A percentile compares a stretch with the other conserved stretches of the same genome.
These are phyloP conservation scores for Arbacia lixula DNA, from an alignment of 53 echinoderm and acorn worm genomes.

Conservation along the genomic window DNA sequence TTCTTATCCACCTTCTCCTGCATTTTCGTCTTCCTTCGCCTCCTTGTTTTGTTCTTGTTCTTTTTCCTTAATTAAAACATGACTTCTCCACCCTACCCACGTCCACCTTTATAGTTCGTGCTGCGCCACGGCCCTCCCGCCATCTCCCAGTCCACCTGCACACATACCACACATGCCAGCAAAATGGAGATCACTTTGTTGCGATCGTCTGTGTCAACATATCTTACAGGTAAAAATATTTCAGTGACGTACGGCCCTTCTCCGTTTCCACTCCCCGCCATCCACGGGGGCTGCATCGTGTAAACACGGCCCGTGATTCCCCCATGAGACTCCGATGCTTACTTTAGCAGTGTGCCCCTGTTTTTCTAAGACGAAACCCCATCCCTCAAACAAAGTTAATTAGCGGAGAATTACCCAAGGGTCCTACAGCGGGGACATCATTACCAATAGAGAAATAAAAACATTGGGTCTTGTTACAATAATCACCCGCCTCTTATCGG, in stretches of 20 bases:
- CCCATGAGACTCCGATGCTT: too few relatives aligned
- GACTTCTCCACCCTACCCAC: background rate
- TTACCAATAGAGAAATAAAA: slow-evolving; percentile 50
- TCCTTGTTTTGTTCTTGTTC: background rate
- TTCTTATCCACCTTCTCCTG: background rate
- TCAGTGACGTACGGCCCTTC: too few relatives aligned
- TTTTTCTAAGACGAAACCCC: slow-evolving; percentile 30
- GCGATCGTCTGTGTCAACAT: too few relatives aligned
- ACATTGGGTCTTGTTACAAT: slow-evolving; percentile 48
- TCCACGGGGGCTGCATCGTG: too few relatives aligned
- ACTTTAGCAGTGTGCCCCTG: slow-evolving; percentile 33
- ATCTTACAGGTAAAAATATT: too few relatives aligned
- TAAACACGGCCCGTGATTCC: too few relatives aligned
- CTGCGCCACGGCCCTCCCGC: too few relatives aligned
- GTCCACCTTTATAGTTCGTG: too few relatives aligned
- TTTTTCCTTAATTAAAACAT: background rate
- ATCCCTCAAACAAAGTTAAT: slow-evolving; percentile 53
- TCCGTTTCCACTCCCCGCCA: too few relatives aligned
- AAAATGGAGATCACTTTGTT: too few relatives aligned
- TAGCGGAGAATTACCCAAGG: slow-evolving; percentile 47
- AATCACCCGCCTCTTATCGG: slow-evolving; percentile 25
- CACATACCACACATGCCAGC: too few relatives aligned
- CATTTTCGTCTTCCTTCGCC: background rate
- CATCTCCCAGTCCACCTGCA: too few relatives aligned
- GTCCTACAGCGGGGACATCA: slow-evolving; percentile 2